Conservation (phyloP, 2,113 vertebrate genomes). For the Machaerirhynchus nigripectus region DNA sequence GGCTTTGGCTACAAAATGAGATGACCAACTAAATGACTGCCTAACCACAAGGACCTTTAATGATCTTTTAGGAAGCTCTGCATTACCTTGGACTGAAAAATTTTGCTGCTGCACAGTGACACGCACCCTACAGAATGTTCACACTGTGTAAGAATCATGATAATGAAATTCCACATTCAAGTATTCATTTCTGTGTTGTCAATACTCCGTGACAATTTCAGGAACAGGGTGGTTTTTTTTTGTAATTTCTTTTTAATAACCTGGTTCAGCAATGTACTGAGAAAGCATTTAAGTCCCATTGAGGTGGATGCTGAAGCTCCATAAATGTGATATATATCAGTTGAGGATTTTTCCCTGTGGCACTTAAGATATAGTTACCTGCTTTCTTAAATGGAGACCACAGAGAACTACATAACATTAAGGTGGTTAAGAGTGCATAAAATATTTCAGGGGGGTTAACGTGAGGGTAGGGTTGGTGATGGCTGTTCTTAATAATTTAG, state of each 20-base stretch:
- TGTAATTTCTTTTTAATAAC: not conserved
- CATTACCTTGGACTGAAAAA: conserved; percentile 1
- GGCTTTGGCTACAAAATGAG: conserved; percentile 55
- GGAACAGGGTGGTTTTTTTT: not conserved
- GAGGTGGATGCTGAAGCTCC: not conserved
- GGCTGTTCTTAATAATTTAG: not conserved
- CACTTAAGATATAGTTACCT: not conserved
- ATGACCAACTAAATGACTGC: not conserved
- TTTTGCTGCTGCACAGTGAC: not conserved
- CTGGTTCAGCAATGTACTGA: not conserved
- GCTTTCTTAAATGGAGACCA: not conserved
- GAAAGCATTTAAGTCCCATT: not conserved
- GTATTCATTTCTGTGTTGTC: not conserved
- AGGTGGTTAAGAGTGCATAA: not conserved
- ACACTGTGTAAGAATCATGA: not conserved
- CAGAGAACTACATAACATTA: not conserved
- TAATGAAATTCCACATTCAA: not conserved
- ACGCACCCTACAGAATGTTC: not conserved
- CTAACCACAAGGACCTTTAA: conserved; percentile 9
- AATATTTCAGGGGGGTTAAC: not conserved
- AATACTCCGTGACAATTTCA: not conserved
- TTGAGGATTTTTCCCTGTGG: not conserved
- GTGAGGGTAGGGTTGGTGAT: not conserved
- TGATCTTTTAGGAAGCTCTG: not conserved
- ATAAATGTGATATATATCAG: not conserved